phyloP scores from a whole-genome alignment of 1,140 invertebrate species.

The Homalodisca vitripennis region DNA sequence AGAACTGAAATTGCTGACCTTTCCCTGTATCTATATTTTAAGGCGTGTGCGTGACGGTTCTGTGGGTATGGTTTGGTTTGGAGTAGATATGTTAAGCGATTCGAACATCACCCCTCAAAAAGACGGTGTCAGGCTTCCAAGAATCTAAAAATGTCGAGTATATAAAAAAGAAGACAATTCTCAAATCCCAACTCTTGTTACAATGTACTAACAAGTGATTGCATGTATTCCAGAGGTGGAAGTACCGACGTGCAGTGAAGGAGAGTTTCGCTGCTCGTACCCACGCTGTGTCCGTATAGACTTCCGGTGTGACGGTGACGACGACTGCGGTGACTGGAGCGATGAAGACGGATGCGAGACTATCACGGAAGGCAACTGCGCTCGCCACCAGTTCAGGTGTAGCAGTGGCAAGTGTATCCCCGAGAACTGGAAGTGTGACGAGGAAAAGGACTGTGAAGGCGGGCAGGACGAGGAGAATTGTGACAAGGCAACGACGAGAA shows the following conservation, averaged over 20 bases:
- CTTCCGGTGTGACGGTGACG: conserved; percentile 81
- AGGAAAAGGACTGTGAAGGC: conserved; percentile 75
- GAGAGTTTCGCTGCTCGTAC: conserved; percentile 69
- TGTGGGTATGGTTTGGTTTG: too few species aligned
- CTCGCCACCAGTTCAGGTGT: conserved; percentile 52
- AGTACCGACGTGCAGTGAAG: conserved; percentile 56
- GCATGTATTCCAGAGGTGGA: too few species aligned
- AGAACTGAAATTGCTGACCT: too few species aligned
- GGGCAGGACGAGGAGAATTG: conserved; percentile 79
- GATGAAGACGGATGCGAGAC: conserved; percentile 71
- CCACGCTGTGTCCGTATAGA: conserved; percentile 66
- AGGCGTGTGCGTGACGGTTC: too few species aligned
- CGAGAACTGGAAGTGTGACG: conserved; percentile 77
- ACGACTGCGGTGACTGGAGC: conserved; percentile 87
- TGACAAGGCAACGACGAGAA: conserved; percentile 56
- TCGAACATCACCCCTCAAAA: too few species aligned
- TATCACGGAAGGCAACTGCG: conserved; percentile 53
- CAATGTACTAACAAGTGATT: too few species aligned
- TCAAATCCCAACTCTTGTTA: too few species aligned
- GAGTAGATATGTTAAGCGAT: too few species aligned
- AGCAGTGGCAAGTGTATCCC: conserved; percentile 69
- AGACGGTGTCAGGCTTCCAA: too few species aligned
- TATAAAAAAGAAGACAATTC: too few species aligned
- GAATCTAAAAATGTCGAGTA: too few species aligned
- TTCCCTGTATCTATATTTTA: too few species aligned